Base-by-base conservation (phyloP, 2,113 vertebrate genomes). In the Mohoua ochrocephala region DNA sequence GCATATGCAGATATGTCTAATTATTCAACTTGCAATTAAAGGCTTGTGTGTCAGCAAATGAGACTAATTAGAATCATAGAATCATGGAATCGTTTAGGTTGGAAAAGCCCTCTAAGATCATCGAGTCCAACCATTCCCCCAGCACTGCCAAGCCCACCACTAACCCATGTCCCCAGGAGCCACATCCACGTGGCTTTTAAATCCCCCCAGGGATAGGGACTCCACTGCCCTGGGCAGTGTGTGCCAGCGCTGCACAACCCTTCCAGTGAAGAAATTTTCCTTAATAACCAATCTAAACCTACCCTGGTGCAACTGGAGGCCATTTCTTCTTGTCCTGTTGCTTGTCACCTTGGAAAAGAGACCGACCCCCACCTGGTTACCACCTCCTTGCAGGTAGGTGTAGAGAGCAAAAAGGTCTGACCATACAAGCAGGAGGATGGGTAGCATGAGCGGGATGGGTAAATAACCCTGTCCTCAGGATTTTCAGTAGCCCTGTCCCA, bases 1-100 rank as follows among this genome's bases (percentile, higher is more conserved):
- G 97, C 98, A 98, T 98, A 98, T 98, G 98, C 97, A 98, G 97
- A 98, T 98, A 97, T 81, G 94, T 91, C 97, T 97, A 98, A 98
- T 98, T 97, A 98, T 96, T 97, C 97, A 95, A 95, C 92, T 94
- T 44, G 82, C 98, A 98, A 98, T 98, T 98, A 98, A 98, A 98
- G 97, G 95, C 97, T 98, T 97, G 93, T 97, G 94, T 98, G 98
- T 98, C 97, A 97, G 98, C 98, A 98, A 98, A 98, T 98, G 98
- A 97, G 97, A 96, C 97, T 98, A 98, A 98, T 98, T 98, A 98
- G 97, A 97, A 92, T 92, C 90, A 87, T 15, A 91, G 76, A 91
- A 86, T 91, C 82, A 80, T 74, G 82, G 89, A 91, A 76, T 81
- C 63, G 24, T 81, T 92, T 81, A 69, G 90, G 90, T 81, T 92